Evolutionary conservation across 2,888 invertebrate genomes (phyloP).

Genomic region (Monopis laevigella): DNA sequence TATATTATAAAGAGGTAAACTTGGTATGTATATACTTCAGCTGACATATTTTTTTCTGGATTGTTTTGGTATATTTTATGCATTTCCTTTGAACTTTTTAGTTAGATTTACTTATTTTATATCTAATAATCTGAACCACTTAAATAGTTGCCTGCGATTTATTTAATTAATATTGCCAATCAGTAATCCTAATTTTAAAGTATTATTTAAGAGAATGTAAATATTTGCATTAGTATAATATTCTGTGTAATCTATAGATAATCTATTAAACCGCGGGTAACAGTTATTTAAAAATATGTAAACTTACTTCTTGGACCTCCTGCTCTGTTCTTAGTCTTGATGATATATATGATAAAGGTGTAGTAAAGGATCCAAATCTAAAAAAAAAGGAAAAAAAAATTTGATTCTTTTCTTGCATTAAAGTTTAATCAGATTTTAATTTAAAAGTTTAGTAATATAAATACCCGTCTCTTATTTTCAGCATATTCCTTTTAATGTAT

Average conservation of each 20-base stretch:
- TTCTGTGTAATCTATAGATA: not conserved
- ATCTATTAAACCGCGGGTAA: no score
- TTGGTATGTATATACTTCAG: no score
- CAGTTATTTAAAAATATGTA: not conserved
- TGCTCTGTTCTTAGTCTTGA: conserved; percentile 33
- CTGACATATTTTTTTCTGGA: not conserved
- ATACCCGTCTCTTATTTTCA: conserved; percentile 34
- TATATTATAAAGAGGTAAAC: no score
- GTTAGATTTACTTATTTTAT: not conserved
- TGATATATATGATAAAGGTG: conserved; percentile 38
- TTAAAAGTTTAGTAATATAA: conserved; percentile 27
- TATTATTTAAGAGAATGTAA: no score
- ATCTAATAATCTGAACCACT: no score
- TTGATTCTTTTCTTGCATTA: no score
- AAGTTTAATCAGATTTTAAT: no score
- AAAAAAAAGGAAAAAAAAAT: conserved; percentile 18
- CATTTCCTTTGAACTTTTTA: not conserved
- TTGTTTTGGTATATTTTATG: no score
- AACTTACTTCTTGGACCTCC: conserved; percentile 32
- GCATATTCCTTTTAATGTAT: conserved; percentile 47
- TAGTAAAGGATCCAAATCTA: conserved; percentile 32
- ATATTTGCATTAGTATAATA: not conserved
- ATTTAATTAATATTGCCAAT: no score
- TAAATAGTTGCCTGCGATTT: no score
- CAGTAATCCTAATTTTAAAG: no score